Conservation (phyloP, 2,797 vertebrate species). For the Nasua narica region DNA sequence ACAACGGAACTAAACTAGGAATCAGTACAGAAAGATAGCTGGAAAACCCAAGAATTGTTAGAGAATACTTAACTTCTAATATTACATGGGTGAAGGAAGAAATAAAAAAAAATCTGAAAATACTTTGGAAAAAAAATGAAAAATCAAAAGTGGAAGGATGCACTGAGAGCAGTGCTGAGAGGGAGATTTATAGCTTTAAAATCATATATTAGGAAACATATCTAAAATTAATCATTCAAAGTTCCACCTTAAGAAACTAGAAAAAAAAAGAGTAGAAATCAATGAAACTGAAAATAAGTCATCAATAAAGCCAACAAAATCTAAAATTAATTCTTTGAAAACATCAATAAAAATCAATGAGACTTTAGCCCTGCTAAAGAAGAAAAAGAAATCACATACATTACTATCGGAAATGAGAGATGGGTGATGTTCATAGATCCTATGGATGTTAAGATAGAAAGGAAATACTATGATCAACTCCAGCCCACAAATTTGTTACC, state of each 20-base stretch:
- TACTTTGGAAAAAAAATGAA: background rate
- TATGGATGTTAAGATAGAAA: background rate
- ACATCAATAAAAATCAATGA: background rate
- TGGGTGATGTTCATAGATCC: background rate
- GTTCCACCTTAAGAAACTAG: background rate
- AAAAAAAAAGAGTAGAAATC: background rate
- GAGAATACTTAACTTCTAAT: background rate
- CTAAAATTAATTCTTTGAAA: background rate
- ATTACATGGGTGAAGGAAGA: background rate
- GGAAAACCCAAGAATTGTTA: background rate
- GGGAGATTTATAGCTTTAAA: background rate
- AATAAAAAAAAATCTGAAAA: background rate
- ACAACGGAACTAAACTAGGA: background rate
- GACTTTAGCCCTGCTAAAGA: background rate
- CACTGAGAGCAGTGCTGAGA: background rate
- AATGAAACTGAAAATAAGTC: background rate
- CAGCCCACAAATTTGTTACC: background rate
- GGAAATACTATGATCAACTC: background rate
- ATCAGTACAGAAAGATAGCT: background rate
- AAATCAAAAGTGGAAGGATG: background rate
- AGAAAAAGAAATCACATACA: background rate
- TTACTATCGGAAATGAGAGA: background rate
- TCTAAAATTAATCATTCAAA: background rate
- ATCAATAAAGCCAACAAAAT: background rate
- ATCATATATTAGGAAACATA: background rate